A percentile compares a stretch with the other conserved stretches of the same genome.
Conservation (phyloP, 1,140 invertebrate genomes). For the Drosophila grimshawi region DNA sequence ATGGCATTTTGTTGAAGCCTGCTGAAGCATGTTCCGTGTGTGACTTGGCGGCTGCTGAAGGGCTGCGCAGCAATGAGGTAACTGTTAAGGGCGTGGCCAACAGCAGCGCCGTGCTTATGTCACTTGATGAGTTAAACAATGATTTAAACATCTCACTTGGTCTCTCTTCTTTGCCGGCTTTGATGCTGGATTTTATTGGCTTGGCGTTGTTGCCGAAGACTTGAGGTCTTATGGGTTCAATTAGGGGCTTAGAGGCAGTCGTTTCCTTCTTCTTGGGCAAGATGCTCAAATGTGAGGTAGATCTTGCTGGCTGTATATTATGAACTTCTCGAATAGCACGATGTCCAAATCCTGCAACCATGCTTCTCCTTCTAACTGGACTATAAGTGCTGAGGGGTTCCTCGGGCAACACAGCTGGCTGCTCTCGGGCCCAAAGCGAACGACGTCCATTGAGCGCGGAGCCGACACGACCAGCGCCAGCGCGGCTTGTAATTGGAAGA, state of each 20-base stretch:
- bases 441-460: conserved; percentile 48
- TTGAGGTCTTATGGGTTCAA: background rate
- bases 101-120: conserved; percentile 39
- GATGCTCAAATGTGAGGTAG: conserved; percentile 20
- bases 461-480: conserved; percentile 40
- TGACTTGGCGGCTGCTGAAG: background rate
- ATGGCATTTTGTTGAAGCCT: conserved; percentile 18
- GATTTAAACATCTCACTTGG: conserved; percentile 34
- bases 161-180: background rate
- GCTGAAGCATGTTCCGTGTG: background rate
- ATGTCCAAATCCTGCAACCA: background rate
- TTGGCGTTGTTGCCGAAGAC: background rate
- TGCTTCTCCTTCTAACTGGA: conserved; percentile 20
- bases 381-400: conserved; percentile 29
- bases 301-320: conserved; percentile 6
- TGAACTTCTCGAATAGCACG: background rate
- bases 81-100: conserved; percentile 16
- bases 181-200: background rate
- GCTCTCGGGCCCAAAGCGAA: conserved; percentile 50
- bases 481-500: conserved; percentile 41
- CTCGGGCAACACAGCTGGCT: conserved; percentile 48
- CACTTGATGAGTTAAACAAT: conserved; percentile 30
- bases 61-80: conserved; percentile 5
- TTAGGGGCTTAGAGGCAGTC: background rate
- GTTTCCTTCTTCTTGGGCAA: conserved; percentile 1